phyloP scores from a whole-genome alignment of 2,113 vertebrate genomes.

The Neolamprologus tretocephalus region DNA sequence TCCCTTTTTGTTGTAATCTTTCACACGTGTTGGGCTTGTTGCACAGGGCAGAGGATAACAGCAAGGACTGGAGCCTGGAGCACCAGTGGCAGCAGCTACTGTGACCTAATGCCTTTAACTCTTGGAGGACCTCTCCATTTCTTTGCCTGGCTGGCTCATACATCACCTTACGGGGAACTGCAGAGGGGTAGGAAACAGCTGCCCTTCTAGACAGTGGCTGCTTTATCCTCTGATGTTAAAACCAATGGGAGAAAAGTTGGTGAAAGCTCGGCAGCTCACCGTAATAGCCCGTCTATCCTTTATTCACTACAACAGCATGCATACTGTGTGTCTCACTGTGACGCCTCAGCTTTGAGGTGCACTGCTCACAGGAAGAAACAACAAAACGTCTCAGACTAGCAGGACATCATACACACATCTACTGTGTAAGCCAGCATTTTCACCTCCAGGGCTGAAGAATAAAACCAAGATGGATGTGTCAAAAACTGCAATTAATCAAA shows the following conservation, averaged over 20 bases:
- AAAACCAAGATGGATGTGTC: not conserved
- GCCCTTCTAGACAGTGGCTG: conserved; percentile 20
- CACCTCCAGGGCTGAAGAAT: not conserved
- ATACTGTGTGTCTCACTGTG: not conserved
- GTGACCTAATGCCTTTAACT: conserved; percentile 45
- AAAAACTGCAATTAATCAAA: not conserved
- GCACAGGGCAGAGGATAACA: conserved; percentile 1
- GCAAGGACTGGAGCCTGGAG: not conserved
- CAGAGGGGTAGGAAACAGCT: conserved; percentile 38
- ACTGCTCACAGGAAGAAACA: not conserved
- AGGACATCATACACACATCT: not conserved
- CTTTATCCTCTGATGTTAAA: conserved; percentile 27
- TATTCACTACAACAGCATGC: not conserved
- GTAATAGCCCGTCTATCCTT: conserved; percentile 7
- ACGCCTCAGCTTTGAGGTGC: not conserved
- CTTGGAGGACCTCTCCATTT: conserved; percentile 31
- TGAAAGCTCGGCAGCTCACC: conserved; percentile 21
- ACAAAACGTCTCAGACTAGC: not conserved
- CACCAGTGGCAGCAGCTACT: conserved; percentile 14
- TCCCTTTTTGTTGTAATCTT: conserved; percentile 37
- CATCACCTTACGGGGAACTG: conserved; percentile 37
- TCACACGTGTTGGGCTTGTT: conserved; percentile 33
- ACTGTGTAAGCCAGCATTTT: not conserved
- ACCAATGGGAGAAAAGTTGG: conserved; percentile 1
- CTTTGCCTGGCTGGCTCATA: conserved; percentile 21